Conservation (phyloP, 1,140 invertebrate species). For the Drosophila kanapiae region DNA sequence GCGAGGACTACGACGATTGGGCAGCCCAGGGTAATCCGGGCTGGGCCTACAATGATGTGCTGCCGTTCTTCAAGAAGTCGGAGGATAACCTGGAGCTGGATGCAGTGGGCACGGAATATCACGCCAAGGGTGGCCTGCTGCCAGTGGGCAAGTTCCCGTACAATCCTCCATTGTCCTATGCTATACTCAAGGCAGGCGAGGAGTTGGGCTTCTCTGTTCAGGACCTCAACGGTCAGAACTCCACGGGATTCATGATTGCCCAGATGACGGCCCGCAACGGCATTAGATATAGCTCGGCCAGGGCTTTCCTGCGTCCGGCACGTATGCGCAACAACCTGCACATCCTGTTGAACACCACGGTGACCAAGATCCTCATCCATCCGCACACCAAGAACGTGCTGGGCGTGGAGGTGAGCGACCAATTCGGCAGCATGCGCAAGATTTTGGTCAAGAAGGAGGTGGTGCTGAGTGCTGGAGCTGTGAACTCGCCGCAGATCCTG, state of each 20-base stretch:
- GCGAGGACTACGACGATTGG: slow-evolving; percentile 96
- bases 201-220: slow-evolving; percentile 92
- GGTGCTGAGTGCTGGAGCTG: slow-evolving; percentile 90
- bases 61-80: slow-evolving; percentile 95
- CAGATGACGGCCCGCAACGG: slow-evolving; percentile 96
- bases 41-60: slow-evolving; percentile 95
- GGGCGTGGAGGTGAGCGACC: slow-evolving; percentile 87
- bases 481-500: slow-evolving; percentile 93
- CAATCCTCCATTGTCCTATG: slow-evolving; percentile 93
- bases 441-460: slow-evolving; percentile 92
- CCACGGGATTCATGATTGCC: slow-evolving; percentile 93
- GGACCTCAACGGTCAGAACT: slow-evolving; percentile 93
- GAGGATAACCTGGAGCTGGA: slow-evolving; percentile 93
- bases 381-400: slow-evolving; percentile 86
- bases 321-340: slow-evolving; percentile 90
- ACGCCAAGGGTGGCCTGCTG: slow-evolving; percentile 91
- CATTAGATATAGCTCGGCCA: slow-evolving; percentile 92
- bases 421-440: slow-evolving; percentile 87
- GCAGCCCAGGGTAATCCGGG: slow-evolving; percentile 93
- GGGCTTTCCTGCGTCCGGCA: slow-evolving; percentile 93
- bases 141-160: slow-evolving; percentile 94
- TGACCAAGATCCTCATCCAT: slow-evolving; percentile 90
- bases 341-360: slow-evolving; percentile 91
- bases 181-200: slow-evolving; percentile 93
- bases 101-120: slow-evolving; percentile 91